Percentiles rank a stretch among this genome's conserved stretches.
phyloP scores from a whole-genome alignment of 2,888 invertebrate species.

The Cantharis rustica region DNA sequence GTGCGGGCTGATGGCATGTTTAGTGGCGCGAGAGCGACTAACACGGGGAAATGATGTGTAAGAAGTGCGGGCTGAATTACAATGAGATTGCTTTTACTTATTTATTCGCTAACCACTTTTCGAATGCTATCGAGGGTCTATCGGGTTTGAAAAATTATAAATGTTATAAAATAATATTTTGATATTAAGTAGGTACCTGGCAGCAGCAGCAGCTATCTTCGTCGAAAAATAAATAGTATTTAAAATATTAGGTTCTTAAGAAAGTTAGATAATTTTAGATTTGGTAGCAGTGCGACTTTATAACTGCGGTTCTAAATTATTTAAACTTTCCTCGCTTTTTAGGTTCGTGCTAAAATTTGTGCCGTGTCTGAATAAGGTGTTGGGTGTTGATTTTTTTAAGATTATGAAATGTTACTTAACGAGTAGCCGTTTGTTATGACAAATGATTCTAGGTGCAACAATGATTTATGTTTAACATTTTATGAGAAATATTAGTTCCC shows the following conservation, averaged over 20 bases:
- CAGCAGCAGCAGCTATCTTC: background rate
- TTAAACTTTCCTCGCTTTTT: background rate
- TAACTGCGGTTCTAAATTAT: background rate
- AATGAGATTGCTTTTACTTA: constrained; percentile 34
- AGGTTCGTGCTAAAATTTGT: background rate
- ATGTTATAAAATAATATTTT: background rate
- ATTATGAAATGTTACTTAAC: background rate
- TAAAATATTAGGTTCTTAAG: background rate
- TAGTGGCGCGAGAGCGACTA: constrained; percentile 44
- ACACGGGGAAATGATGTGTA: constrained; percentile 57
- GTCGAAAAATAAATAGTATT: background rate
- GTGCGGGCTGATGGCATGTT: constrained; percentile 39
- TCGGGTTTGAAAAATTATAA: background rate
- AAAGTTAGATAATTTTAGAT: background rate
- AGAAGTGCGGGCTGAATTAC: constrained; percentile 53
- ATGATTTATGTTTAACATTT: constrained; percentile 50
- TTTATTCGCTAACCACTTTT: constrained; percentile 21
- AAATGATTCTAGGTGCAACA: constrained; percentile 45
- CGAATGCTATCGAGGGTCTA: background rate
- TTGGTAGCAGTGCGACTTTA: background rate
- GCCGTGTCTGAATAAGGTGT: background rate
- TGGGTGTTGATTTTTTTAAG: background rate
- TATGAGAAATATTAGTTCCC: constrained; percentile 48
- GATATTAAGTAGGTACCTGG: background rate
- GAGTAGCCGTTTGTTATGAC: constrained; percentile 31